Conservation (phyloP, 2,888 invertebrate species). For the Lasioglossum vierecki region DNA sequence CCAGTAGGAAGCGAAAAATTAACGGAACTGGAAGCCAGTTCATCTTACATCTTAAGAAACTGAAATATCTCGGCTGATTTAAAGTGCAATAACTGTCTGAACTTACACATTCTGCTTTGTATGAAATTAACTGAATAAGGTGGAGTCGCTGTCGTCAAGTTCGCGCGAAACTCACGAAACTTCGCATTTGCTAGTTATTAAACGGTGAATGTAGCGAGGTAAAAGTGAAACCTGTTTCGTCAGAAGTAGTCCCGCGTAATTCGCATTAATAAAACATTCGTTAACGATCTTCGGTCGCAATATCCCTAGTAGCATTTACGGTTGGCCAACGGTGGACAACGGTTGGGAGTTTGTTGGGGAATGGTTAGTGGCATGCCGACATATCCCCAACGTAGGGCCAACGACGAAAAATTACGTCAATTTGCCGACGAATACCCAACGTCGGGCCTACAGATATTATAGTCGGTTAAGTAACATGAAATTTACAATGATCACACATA, state of each 20-base stretch:
- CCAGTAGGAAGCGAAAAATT: neutral
- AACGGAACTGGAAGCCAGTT: neutral
- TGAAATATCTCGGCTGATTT: conserved; percentile 12
- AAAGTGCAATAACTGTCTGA: conserved; percentile 24
- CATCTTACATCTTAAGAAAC: neutral
- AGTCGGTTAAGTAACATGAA: too few species aligned
- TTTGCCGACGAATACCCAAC: too few species aligned
- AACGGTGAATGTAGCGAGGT: neutral
- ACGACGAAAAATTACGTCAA: too few species aligned
- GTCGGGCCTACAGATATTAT: too few species aligned
- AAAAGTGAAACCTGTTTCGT: neutral
- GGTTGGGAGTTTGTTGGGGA: too few species aligned
- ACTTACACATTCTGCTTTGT: neutral
- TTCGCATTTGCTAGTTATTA: neutral
- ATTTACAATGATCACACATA: too few species aligned
- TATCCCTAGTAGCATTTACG: too few species aligned
- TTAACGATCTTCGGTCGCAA: neutral
- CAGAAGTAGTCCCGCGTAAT: neutral
- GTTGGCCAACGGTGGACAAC: too few species aligned
- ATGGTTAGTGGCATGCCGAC: too few species aligned
- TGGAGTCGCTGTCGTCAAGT: neutral
- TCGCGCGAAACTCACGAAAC: neutral
- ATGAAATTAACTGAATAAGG: conserved; percentile 18
- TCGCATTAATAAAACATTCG: neutral
- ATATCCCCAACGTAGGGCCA: too few species aligned